Evolutionary conservation across 2,797 vertebrate species (phyloP).

Genomic region (Poeciliopsis infans): DNA sequence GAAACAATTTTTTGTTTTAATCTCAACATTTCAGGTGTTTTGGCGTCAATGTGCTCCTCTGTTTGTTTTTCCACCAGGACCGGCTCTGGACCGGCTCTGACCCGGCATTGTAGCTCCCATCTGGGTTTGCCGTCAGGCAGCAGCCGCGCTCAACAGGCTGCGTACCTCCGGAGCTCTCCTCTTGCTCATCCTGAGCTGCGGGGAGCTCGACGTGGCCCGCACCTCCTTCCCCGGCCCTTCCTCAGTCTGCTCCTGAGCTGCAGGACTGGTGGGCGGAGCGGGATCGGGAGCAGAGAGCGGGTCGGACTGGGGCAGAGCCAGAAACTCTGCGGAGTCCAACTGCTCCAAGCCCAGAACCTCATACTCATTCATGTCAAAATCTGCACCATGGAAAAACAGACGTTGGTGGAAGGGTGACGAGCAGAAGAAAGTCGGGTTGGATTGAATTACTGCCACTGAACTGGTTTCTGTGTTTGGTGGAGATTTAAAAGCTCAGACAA

Average conservation of each 20-base stretch:
- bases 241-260: constrained; percentile 58
- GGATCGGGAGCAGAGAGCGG: constrained; percentile 55
- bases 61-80: no score
- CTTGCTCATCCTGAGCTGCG: constrained; percentile 78
- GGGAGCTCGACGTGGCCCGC: constrained; percentile 54
- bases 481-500: constrained; percentile 16
- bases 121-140: constrained; percentile 47
- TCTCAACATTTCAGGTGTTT: no score
- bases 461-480: constrained; percentile 5
- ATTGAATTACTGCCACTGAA: constrained; percentile 25
- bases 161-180: constrained; percentile 85
- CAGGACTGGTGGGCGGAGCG: constrained; percentile 51
- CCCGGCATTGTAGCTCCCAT: no score
- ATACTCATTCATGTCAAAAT: constrained; percentile 82
- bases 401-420: constrained; percentile 40
- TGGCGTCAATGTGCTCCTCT: no score
- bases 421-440: constrained; percentile 4
- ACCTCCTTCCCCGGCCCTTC: constrained; percentile 58
- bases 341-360: constrained; percentile 80
- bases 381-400: constrained; percentile 64
- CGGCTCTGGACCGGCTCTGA: no score
- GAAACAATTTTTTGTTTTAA: no score
- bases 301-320: constrained; percentile 51
- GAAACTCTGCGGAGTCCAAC: constrained; percentile 61
- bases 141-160: constrained; percentile 59